Evolutionary conservation across 2,888 invertebrate genomes (phyloP), one percentile per base, ranked within the genome.

Genomic region (Axea sp.): DNA sequence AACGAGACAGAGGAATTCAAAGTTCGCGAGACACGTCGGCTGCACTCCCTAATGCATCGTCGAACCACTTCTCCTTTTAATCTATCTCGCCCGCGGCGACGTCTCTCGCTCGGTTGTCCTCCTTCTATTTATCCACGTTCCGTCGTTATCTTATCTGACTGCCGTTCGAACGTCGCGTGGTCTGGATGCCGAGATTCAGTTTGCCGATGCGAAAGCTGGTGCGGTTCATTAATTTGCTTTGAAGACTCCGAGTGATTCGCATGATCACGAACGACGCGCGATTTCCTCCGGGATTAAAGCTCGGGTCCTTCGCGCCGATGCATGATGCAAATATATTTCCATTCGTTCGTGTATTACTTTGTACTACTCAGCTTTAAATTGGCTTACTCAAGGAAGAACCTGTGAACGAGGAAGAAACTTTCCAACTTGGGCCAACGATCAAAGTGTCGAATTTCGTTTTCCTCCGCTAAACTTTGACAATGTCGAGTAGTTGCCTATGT

Each of bases 141-240:
- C n/a, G n/a, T n/a, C n/a, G n/a, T n/a, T n/a, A n/a, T n/a, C n/a
- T n/a, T n/a, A n/a, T n/a, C n/a, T n/a, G n/a, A n/a, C n/a, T n/a
- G n/a, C n/a, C n/a, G n/a, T n/a, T n/a, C n/a, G n/a, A n/a, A n/a
- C n/a, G n/a, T n/a, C 7, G 15, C 8, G 62, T 8, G 37, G 53
- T 53, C 26, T 24, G 31, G 26, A 65, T 35, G 37, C 8, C 57
- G 33, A 41, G 41, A 30, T 49, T 68, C 55, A 22, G 67, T 68
- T 57, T 43, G 55, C 33, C 39, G 67, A 60, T 49, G 45, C 55
- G 55, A 57, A 68, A 57, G 69, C 53, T 31, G 14, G 68, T 51
- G 68, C 49, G 74, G 64, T 69, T 74, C 74, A 69, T 74, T 74
- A 64, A 74, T 74, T 74, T 53, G 69, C 69, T 74, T 74, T 74